Base-by-base conservation (phyloP, 2,797 vertebrate species). In the Okamejei kenojei region DNA sequence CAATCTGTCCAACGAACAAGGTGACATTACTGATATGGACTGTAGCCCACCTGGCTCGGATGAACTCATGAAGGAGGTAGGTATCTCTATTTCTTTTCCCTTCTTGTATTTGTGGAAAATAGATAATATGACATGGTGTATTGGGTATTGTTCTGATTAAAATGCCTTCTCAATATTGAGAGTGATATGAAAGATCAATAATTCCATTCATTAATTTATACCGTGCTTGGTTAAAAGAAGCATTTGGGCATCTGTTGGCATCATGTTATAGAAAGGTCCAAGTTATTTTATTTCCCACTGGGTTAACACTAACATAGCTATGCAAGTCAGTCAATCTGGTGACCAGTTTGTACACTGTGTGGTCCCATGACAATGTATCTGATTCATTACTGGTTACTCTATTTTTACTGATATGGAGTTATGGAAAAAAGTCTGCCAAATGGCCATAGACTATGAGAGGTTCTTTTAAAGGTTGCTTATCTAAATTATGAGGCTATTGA, bases 51-150 rank as follows among this genome's bases (percentile, higher is more conserved):
- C 96, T 0, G 97, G 97, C 0, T 95, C 98, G 0, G 98, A 98
- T 0, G 98, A 98, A n/a, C 94, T 98, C 77, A 97, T 98, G 15
- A 98, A 98, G 95, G 98, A 99, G 96, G 98, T 98, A 90, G 96
- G 95, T 92, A 61, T 21, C 84, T 68, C 7, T 19, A 19, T 74
- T 92, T 8, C 32, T 92, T 74, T 76, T 13, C 73, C 38, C 90
- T 73, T 73, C 23, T 90, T 91, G 71, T 23, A 29, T 0, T 76
- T 76, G 26, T 54, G 29, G 26, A 0, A 38, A 91, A 10, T 92
- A 35, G 10, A 32, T 88, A 88, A 68, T 35, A 17, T 68, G 7
- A 88, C n/a, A 35, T 68, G 5, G 21, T 54, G n/a, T 1, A 71
- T n/a, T n/a, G 21, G 65, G 68, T 38, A 32, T 90, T 21, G 9